These are phyloP conservation scores for Heliconius cydno DNA, from an alignment of 2,888 invertebrate species.

Conservation along the genomic window DNA sequence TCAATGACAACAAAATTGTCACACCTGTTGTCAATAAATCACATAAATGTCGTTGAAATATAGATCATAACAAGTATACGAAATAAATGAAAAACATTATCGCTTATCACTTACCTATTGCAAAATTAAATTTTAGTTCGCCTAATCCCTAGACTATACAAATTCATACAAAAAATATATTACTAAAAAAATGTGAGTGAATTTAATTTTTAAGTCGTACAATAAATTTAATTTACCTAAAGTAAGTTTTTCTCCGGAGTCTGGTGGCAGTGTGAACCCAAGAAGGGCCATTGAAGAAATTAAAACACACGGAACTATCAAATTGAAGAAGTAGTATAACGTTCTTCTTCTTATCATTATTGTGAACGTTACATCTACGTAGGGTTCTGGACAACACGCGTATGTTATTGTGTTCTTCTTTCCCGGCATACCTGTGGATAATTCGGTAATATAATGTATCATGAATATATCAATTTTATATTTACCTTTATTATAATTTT, in stretches of 20 bases:
- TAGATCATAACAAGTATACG: not conserved
- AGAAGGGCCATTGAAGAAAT: slow-evolving; percentile 99
- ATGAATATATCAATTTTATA: not conserved
- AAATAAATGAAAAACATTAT: not conserved
- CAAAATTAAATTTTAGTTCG: not conserved
- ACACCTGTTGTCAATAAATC: slow-evolving; percentile 87
- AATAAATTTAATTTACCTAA: slow-evolving; percentile 85
- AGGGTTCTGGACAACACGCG: slow-evolving; percentile 96
- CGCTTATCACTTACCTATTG: not conserved
- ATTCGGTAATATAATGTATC: not conserved
- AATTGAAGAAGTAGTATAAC: slow-evolving; percentile 99
- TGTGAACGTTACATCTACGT: slow-evolving; percentile 97
- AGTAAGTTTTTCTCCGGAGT: slow-evolving; percentile 98
- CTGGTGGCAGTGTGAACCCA: slow-evolving; percentile 98
- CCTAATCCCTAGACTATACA: not conserved
- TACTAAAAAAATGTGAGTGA: not conserved
- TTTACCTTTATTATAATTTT: not conserved
- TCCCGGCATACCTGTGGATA: slow-evolving; percentile 92
- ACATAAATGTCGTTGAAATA: not conserved
- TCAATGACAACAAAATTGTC: slow-evolving; percentile 98
- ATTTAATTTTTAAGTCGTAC: not conserved
- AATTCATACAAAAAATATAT: not conserved
- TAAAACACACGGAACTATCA: slow-evolving; percentile 99
- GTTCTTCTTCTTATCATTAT: slow-evolving; percentile 98
- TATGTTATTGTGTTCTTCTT: slow-evolving; percentile 95